phyloP scores from a whole-genome alignment of 37 sponge, comb jelly and placozoan genomes.

The Ephydatia muelleri region DNA sequence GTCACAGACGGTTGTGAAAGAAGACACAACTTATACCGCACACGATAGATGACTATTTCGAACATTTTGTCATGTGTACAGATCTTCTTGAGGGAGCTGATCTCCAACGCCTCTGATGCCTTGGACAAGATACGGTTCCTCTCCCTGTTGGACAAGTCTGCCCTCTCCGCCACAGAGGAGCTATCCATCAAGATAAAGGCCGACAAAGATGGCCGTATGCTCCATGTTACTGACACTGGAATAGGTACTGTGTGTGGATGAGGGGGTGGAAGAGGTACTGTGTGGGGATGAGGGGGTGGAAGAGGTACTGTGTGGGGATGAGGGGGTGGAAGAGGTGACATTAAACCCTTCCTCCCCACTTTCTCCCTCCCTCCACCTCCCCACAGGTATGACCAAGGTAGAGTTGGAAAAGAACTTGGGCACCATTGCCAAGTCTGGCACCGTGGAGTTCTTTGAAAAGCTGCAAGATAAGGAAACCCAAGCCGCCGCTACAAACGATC shows the following conservation, averaged over 20 bases:
- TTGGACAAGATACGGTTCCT: conserved; percentile 98
- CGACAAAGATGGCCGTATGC: conserved; percentile 79
- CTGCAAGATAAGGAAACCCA: conserved; percentile 45
- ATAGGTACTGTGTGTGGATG: conserved; percentile 56
- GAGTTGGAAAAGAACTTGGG: conserved; percentile 93
- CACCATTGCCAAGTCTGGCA: conserved; percentile 99
- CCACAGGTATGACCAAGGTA: conserved; percentile 87
- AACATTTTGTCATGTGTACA: conserved; percentile 4
- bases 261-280: conserved; percentile 13
- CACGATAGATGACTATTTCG: too few species aligned
- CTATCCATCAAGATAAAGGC: conserved; percentile 92
- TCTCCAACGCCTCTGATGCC: conserved; percentile 98
- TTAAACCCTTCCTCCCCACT: background rate
- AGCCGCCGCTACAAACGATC: conserved; percentile 58
- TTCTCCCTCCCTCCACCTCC: background rate
- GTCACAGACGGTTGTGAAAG: too few species aligned
- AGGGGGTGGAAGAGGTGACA: background rate
- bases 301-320: background rate
- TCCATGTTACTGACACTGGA: conserved; percentile 98
- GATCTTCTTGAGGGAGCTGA: conserved; percentile 97
- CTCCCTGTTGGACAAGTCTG: conserved; percentile 92
- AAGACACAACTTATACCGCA: too few species aligned
- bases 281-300: background rate
- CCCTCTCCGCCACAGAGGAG: conserved; percentile 80
- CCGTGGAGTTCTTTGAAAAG: conserved; percentile 94